These are phyloP conservation scores for Charina bottae DNA, from an alignment of 2,113 vertebrate genomes.

Conservation along the genomic window DNA sequence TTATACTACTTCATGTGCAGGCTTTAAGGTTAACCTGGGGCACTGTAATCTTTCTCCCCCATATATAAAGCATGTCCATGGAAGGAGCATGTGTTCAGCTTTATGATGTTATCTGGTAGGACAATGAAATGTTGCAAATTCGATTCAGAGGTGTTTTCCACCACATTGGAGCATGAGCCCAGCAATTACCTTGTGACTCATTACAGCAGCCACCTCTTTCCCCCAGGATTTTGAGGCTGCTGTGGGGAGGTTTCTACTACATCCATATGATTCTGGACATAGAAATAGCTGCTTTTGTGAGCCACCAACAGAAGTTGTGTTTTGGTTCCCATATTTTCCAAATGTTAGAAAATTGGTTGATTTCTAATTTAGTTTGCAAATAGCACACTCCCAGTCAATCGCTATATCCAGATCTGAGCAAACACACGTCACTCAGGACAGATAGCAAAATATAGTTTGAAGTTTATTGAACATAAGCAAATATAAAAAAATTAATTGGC, in stretches of 20 bases:
- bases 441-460: background rate
- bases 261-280: background rate
- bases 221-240: background rate
- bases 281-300: background rate
- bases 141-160: background rate
- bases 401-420: background rate
- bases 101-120: too few relatives aligned
- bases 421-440: background rate
- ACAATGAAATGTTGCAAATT: background rate
- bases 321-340: background rate
- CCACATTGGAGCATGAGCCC: background rate
- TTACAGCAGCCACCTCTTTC: background rate
- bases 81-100: too few relatives aligned
- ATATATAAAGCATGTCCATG: background rate
- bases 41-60: background rate
- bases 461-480: background rate
- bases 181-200: background rate
- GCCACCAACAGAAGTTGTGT: background rate
- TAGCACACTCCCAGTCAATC: background rate
- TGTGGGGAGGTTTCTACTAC: background rate
- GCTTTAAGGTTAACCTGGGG: background rate
- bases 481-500: background rate
- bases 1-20: background rate
- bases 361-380: background rate
- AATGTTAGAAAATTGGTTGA: background rate